Percentiles rank a stretch among this genome's conserved stretches.
These are phyloP conservation scores for Corbicula japonica DNA, from an alignment of 2,888 invertebrate species.

Conservation along the genomic window DNA sequence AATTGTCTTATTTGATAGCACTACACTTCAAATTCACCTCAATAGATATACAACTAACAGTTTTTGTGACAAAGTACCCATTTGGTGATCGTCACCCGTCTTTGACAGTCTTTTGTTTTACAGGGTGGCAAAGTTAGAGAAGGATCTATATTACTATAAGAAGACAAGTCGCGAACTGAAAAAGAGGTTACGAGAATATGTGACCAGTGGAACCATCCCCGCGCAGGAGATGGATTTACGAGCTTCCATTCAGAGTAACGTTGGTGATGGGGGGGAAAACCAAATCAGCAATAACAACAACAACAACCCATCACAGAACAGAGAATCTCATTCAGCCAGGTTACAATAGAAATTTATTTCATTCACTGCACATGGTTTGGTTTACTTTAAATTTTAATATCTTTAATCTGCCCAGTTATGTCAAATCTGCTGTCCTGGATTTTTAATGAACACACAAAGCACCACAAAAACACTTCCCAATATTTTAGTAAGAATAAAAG, in stretches of 20 bases:
- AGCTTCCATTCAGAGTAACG: conserved; percentile 70
- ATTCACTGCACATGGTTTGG: not conserved
- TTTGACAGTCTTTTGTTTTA: conserved; percentile 28
- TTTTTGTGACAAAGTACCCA: too few species aligned
- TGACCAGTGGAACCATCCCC: conserved; percentile 75
- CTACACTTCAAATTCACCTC: too few species aligned
- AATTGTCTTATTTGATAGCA: too few species aligned
- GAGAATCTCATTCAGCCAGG: conserved; percentile 63
- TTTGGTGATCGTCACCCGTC: too few species aligned
- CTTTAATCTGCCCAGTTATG: too few species aligned
- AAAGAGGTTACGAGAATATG: conserved; percentile 80
- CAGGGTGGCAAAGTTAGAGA: conserved; percentile 84
- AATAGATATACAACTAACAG: too few species aligned
- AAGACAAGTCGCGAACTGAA: conserved; percentile 85
- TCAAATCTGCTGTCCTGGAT: too few species aligned
- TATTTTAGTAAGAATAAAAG: too few species aligned
- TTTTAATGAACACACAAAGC: too few species aligned
- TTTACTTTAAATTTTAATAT: too few species aligned
- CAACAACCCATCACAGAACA: conserved; percentile 35
- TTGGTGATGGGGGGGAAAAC: conserved; percentile 57
- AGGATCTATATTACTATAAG: conserved; percentile 86
- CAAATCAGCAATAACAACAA: conserved; percentile 33
- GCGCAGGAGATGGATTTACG: conserved; percentile 68
- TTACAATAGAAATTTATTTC: conserved; percentile 9
- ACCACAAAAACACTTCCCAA: too few species aligned